A percentile compares a stretch with the other conserved stretches of the same genome.
These are phyloP conservation scores for Chorisops tibialis DNA, from an alignment of 2,888 invertebrate species.

Conservation along the genomic window DNA sequence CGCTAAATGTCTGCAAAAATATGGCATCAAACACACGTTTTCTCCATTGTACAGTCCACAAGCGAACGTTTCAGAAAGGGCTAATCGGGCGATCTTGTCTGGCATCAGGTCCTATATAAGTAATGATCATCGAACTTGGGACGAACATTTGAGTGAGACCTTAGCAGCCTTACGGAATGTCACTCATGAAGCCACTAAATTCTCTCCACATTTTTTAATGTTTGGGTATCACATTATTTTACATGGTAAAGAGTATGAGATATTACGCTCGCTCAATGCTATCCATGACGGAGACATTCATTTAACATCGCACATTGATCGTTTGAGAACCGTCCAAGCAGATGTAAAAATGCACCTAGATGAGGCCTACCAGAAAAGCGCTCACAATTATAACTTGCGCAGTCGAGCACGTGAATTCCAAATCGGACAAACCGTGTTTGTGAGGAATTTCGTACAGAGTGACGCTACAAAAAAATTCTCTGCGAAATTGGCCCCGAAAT, in stretches of 20 bases:
- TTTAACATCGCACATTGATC: background rate
- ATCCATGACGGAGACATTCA: conserved; percentile 1
- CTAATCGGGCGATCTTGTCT: background rate
- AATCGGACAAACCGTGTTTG: background rate
- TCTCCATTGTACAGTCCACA: background rate
- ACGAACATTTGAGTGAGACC: background rate
- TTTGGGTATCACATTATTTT: conserved; percentile 4
- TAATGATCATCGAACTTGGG: conserved; percentile 6
- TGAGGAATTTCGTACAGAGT: background rate
- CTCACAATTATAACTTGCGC: conserved; percentile 2
- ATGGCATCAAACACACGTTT: background rate
- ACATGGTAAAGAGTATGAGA: background rate
- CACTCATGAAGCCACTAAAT: conserved; percentile 5
- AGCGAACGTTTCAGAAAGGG: too few relatives aligned
- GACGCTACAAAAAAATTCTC: background rate
- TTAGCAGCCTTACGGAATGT: background rate
- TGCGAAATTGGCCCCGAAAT: conserved; percentile 5
- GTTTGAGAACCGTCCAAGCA: background rate
- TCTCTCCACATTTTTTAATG: background rate
- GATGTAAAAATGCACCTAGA: too few relatives aligned
- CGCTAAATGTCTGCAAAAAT: background rate
- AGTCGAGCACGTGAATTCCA: background rate
- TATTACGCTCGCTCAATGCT: background rate
- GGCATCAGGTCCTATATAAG: conserved; percentile 10
- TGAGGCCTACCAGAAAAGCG: too few relatives aligned